These are phyloP conservation scores for Thalassoma bifasciatum DNA, from an alignment of 2,113 vertebrate genomes.

Conservation along the genomic window DNA sequence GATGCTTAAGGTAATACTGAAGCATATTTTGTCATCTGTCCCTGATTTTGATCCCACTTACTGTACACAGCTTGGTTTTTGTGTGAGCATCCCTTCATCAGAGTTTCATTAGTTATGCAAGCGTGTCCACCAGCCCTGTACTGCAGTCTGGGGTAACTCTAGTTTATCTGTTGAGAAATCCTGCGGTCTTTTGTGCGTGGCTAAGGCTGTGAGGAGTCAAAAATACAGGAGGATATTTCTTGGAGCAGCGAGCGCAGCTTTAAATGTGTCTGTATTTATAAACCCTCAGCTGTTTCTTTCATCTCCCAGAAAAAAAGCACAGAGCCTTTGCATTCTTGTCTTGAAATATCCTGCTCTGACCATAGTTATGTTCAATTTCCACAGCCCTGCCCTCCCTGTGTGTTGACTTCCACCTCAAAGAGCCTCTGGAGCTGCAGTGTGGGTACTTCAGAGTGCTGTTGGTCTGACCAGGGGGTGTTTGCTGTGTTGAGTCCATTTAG, in stretches of 20 bases:
- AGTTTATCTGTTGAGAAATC: constrained; percentile 69
- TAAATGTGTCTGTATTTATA: constrained; percentile 86
- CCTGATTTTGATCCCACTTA: not conserved
- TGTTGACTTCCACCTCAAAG: constrained; percentile 36
- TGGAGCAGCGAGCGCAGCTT: constrained; percentile 72
- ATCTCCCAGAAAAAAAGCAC: constrained; percentile 71
- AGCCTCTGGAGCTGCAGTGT: constrained; percentile 33
- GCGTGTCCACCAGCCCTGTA: not conserved
- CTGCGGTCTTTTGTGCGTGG: constrained; percentile 63
- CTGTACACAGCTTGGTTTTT: not conserved
- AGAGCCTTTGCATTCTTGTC: constrained; percentile 81
- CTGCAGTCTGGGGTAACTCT: constrained; percentile 32
- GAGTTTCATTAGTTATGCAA: not conserved
- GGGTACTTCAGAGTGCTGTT: constrained; percentile 17
- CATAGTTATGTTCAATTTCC: constrained; percentile 82
- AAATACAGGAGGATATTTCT: constrained; percentile 80
- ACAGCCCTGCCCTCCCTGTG: constrained; percentile 66
- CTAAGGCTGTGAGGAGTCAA: constrained; percentile 59
- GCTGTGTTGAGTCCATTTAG: constrained; percentile 7
- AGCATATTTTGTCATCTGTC: not conserved
- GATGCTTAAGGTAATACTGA: not conserved
- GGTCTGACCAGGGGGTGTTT: constrained; percentile 2
- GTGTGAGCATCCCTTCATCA: not conserved
- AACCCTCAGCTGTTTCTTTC: constrained; percentile 86
- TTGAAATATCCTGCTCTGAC: constrained; percentile 85